These are phyloP conservation scores for Oligia latruncula DNA, from an alignment of 2,888 invertebrate genomes.

Conservation along the genomic window DNA sequence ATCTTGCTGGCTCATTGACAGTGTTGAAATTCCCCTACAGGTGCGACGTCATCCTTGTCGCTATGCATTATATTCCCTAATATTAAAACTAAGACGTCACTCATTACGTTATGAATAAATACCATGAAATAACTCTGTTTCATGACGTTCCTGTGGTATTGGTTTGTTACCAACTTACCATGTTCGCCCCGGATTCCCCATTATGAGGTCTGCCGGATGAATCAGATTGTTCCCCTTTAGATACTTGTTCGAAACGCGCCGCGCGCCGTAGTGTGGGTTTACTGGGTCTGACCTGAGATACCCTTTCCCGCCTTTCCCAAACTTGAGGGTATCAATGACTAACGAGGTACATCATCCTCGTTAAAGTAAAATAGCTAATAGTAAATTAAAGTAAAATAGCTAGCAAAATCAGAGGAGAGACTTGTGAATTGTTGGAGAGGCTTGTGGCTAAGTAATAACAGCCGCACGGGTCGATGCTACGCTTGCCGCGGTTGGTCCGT, in stretches of 20 bases:
- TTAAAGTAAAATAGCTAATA: too few species aligned
- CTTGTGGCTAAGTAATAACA: too few species aligned
- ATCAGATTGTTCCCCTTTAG: conserved; percentile 23
- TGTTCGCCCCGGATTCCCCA: conserved; percentile 7
- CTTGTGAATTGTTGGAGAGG: too few species aligned
- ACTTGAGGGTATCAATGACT: too few species aligned
- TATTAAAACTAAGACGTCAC: not conserved
- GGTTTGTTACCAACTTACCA: not conserved
- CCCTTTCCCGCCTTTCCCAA: not conserved
- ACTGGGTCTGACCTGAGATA: not conserved
- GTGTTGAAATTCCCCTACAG: not conserved
- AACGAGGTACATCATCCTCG: too few species aligned
- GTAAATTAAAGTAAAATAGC: too few species aligned
- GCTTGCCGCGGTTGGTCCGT: too few species aligned
- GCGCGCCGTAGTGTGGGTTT: not conserved
- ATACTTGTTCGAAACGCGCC: not conserved
- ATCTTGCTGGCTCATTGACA: not conserved
- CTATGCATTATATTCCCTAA: conserved; percentile 1
- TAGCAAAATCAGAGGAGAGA: too few species aligned
- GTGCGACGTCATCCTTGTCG: not conserved
- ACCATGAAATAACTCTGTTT: conserved; percentile 1
- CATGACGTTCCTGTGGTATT: conserved; percentile 1
- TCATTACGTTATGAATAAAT: not conserved
- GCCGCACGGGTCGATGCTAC: too few species aligned
- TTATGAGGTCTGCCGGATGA: not conserved